phyloP scores from a whole-genome alignment of 2,113 vertebrate species.

The Chitala chitala region DNA sequence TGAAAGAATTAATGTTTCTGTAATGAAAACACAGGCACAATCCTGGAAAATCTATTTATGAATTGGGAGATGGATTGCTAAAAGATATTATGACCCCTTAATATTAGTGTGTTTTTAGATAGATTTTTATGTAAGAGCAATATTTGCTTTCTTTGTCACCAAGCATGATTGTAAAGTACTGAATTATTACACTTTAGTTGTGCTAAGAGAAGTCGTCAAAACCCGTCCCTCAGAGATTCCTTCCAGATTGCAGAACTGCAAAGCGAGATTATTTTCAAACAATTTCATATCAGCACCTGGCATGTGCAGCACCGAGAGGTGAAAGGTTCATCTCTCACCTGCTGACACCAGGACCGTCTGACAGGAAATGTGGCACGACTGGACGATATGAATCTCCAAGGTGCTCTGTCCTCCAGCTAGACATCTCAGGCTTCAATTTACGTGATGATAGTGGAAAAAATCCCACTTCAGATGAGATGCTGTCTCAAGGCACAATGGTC shows the following conservation, averaged over 20 bases:
- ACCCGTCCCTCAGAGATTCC: constrained; percentile 14
- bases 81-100: background rate
- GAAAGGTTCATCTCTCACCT: constrained; percentile 21
- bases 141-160: background rate
- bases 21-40: background rate
- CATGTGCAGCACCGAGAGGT: constrained; percentile 1
- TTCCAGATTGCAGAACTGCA: constrained; percentile 10
- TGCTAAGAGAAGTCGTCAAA: background rate
- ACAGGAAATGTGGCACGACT: background rate
- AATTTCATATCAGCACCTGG: constrained; percentile 19
- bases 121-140: background rate
- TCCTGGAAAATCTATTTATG: background rate
- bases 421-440: constrained; percentile 9
- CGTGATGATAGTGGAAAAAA: background rate
- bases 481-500: background rate
- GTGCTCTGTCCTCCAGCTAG: background rate
- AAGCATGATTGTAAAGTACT: background rate
- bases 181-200: background rate
- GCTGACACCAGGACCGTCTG: background rate
- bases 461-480: constrained; percentile 8
- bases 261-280: constrained; percentile 20
- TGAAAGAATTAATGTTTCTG: background rate
- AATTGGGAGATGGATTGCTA: background rate
- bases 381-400: constrained; percentile 20
- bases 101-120: background rate